These are phyloP conservation scores for Myoxocephalus aenaeus DNA, from an alignment of 2,797 vertebrate genomes.

Conservation along the genomic window DNA sequence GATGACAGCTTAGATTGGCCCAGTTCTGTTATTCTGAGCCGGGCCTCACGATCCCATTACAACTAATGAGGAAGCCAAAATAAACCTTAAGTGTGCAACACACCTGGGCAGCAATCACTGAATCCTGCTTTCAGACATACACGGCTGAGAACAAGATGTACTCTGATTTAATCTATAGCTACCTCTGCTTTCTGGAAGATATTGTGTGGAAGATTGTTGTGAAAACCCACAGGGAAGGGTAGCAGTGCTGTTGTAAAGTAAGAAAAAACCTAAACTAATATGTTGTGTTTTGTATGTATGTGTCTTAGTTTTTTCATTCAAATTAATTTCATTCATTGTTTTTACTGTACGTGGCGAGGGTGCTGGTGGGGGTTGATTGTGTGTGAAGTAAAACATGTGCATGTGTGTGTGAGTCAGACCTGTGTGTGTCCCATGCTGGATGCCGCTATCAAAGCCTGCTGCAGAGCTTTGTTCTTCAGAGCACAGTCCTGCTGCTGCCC, in stretches of 20 bases:
- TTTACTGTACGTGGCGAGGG: neutral
- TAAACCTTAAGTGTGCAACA: conserved; percentile 50
- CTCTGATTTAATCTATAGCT: conserved; percentile 10
- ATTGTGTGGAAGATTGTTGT: neutral
- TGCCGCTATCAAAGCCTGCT: conserved; percentile 94
- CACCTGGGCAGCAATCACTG: conserved; percentile 47
- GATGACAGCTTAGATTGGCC: conserved; percentile 62
- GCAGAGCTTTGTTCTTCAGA: conserved; percentile 90
- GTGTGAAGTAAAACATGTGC: conserved; percentile 1
- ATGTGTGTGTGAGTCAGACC: conserved; percentile 55
- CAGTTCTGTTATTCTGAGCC: conserved; percentile 57
- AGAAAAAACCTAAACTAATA: neutral
- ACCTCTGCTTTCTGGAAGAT: neutral
- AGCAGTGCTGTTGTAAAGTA: neutral
- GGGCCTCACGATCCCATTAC: conserved; percentile 45
- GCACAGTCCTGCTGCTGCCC: conserved; percentile 82
- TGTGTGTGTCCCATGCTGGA: conserved; percentile 95
- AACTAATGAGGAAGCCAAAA: conserved; percentile 69
- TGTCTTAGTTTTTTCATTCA: neutral
- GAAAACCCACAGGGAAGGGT: neutral
- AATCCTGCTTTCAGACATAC: conserved; percentile 27
- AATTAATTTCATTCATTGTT: neutral
- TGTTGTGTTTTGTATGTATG: neutral
- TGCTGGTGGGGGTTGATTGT: neutral
- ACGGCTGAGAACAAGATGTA: conserved; percentile 8